These are phyloP conservation scores for Crocodylus rhombifer DNA, from an alignment of 2,797 vertebrate genomes.

Conservation along the genomic window DNA sequence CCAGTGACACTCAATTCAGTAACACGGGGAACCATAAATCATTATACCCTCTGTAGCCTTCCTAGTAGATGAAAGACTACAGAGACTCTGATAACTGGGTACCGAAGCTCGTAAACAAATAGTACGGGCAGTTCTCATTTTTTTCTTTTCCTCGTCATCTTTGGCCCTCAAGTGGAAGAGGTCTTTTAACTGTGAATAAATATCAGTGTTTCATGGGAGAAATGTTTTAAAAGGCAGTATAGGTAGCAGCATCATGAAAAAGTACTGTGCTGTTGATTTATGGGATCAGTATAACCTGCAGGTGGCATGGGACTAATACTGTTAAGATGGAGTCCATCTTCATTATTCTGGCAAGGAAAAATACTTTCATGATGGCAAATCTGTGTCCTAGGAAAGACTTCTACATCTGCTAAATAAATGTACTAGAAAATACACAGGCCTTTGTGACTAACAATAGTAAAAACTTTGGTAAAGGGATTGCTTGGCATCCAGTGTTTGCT, in stretches of 20 bases:
- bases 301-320: slow-evolving; percentile 21
- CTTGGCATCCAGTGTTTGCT: background rate
- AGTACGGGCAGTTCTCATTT: rapidly evolving
- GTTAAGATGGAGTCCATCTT: slow-evolving; percentile 55
- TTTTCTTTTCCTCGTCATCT: background rate
- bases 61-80: background rate
- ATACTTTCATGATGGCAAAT: slow-evolving; percentile 36
- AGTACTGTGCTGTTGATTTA: slow-evolving; percentile 28
- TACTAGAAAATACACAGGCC: background rate
- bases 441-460: background rate
- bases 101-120: background rate
- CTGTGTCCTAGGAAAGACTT: background rate
- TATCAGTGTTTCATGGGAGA: slow-evolving; percentile 6
- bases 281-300: background rate
- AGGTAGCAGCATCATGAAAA: slow-evolving; percentile 17
- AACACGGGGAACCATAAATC: background rate
- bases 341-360: slow-evolving; percentile 36
- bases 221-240: background rate
- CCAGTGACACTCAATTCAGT: background rate
- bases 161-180: background rate
- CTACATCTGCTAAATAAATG: slow-evolving; percentile 26
- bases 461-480: slow-evolving; percentile 10
- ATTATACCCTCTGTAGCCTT: background rate
- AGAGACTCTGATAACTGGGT: background rate
- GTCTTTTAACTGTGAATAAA: background rate